Evolutionary conservation across 2,113 vertebrate genomes (phyloP).

Genomic region (Pampusana beccarii): DNA sequence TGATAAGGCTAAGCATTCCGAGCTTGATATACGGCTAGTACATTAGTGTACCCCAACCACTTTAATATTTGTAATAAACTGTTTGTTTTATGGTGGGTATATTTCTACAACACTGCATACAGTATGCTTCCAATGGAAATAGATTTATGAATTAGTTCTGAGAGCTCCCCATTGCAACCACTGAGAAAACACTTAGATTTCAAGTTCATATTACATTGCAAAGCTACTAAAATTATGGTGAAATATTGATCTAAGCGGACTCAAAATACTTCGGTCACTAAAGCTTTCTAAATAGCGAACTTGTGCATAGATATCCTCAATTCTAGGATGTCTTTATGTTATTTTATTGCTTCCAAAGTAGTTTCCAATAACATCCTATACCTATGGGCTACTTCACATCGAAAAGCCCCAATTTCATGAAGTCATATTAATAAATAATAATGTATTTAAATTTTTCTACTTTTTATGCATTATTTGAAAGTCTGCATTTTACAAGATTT

Average conservation of each 20-base stretch:
- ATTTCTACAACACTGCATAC: not conserved
- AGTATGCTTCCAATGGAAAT: not conserved
- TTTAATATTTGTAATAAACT: not conserved
- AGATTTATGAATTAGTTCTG: not conserved
- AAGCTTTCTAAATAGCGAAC: not conserved
- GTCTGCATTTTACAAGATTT: not conserved
- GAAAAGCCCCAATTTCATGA: not conserved
- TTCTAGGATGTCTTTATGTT: not conserved
- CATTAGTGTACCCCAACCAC: not conserved
- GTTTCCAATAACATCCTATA: not conserved
- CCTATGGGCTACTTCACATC: not conserved
- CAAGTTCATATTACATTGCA: not conserved
- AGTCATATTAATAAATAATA: not conserved
- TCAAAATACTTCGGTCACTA: not conserved
- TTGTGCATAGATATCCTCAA: not conserved
- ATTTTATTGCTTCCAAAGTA: not conserved
- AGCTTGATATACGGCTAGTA: fast-evolving
- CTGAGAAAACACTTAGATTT: not conserved
- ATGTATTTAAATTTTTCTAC: not conserved
- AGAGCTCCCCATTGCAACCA: not conserved
- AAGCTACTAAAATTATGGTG: not conserved
- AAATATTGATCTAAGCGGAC: not conserved
- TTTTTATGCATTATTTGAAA: not conserved
- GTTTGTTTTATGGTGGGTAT: not conserved
- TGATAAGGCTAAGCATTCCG: not conserved